Percentiles rank a stretch among this genome's conserved stretches.
phyloP scores from a whole-genome alignment of 2,888 invertebrate species.

The Malacosoma neustria region DNA sequence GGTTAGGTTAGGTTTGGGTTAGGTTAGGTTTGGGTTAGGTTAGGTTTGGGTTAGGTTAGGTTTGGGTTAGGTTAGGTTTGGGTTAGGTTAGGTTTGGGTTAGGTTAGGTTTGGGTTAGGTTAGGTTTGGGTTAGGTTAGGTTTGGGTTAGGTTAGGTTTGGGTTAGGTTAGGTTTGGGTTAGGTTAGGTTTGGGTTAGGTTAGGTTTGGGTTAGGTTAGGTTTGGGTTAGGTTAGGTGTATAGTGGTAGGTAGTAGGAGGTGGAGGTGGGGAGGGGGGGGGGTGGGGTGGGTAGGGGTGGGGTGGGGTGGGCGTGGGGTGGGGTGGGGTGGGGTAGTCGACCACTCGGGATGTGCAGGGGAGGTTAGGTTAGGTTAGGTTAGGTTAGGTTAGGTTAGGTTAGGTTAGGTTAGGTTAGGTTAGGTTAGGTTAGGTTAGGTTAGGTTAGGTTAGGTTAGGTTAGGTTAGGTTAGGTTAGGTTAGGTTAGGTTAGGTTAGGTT shows the following conservation, averaged over 20 bases:
- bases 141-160: slow-evolving; percentile 16
- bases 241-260: slow-evolving; percentile 18
- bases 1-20: too few species aligned
- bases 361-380: slow-evolving; percentile 16
- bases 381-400: slow-evolving; percentile 19
- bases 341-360: too few species aligned
- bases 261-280: slow-evolving; percentile 18
- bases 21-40: too few species aligned
- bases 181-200: slow-evolving; percentile 10
- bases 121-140: slow-evolving; percentile 17
- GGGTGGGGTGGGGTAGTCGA: slow-evolving; percentile 1
- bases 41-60: slow-evolving; percentile 16
- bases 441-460: slow-evolving; percentile 3
- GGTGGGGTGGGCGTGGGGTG: slow-evolving; percentile 3
- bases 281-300: slow-evolving; percentile 16
- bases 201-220: slow-evolving; percentile 13
- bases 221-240: too few species aligned
- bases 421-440: slow-evolving; percentile 6
- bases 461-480: slow-evolving; percentile 4
- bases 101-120: slow-evolving; percentile 14
- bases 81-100: slow-evolving; percentile 11
- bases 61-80: slow-evolving; percentile 13
- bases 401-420: slow-evolving; percentile 18
- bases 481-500: slow-evolving; percentile 5
- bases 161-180: slow-evolving; percentile 13